Base-by-base conservation (phyloP, 1,140 invertebrate genomes). In the Drosophila azteca region DNA sequence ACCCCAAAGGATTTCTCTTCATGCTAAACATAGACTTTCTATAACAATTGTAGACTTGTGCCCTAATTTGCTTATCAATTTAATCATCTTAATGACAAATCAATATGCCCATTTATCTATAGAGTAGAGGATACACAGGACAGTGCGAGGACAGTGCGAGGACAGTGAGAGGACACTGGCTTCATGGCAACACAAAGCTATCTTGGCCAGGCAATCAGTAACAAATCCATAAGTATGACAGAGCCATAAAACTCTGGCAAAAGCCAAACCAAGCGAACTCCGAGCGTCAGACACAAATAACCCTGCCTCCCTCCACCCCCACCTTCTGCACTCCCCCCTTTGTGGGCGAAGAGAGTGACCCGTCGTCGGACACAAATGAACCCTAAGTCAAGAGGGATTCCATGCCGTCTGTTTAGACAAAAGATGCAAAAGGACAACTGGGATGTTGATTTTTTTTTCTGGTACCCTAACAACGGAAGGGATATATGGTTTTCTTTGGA, bases 201-300 rank as follows among this genome's bases (percentile, higher is more conserved):
- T 85, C 82, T 51, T 54, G 61, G 67, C 65, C 65, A 70, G 77
- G 78, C 81, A 85, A 85, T 85, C 82, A 88, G 78, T 69, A 88
- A 73, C 79, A 83, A 88, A 88, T 88, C 83, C 83, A 77, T 83
- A 79, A 88, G 83, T 71, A 88, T 79, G 83, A 88, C 76, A 88
- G 64, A 83, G 79, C 83, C 72, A 88, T 88, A 88, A 83, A 87
- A 76, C 55, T 39, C 51, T 61, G 66, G 50, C 51, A 71, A 53
- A 61, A 82, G 60, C 65, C 70, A 57, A 69, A 22, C 45, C 55
- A 64, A 62, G 15, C 43, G 54, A 15, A 59, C 54, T 26, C 29
- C 46, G 24, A 61, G 69, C 13, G 35, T 11, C 26, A 43, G 60
- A 71, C 54, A 60, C 43, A 60, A 49, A 51, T 44, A 52, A 24